Conservation (phyloP, 2,113 vertebrate genomes). For the Thunnus thynnus region DNA sequence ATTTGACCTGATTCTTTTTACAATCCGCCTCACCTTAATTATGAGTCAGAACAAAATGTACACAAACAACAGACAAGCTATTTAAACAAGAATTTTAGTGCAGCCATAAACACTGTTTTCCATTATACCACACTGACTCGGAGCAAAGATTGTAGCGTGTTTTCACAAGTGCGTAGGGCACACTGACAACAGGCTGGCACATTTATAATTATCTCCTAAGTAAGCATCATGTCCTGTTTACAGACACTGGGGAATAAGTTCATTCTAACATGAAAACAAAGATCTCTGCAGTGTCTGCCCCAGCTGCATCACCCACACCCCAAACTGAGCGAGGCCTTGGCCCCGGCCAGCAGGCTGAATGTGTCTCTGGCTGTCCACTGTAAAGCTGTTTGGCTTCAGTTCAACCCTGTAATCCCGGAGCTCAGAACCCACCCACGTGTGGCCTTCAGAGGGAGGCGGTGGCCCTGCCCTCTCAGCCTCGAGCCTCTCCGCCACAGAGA, state of each 20-base stretch:
- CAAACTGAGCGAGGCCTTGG: neutral
- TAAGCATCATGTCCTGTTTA: conserved; percentile 37
- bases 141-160: conserved; percentile 2
- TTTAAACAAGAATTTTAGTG: conserved; percentile 26
- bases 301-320: conserved; percentile 18
- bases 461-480: conserved; percentile 36
- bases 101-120: conserved; percentile 29
- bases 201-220: conserved; percentile 30
- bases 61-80: conserved; percentile 6
- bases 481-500: conserved; percentile 9
- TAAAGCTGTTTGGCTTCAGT: conserved; percentile 65
- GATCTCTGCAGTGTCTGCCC: conserved; percentile 6
- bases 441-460: conserved; percentile 47
- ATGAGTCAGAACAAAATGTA: neutral
- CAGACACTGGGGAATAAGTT: conserved; percentile 23
- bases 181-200: conserved; percentile 15
- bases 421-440: conserved; percentile 67
- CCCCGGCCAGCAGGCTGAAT: conserved; percentile 13
- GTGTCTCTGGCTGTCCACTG: conserved; percentile 26
- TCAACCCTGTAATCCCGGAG: conserved; percentile 63
- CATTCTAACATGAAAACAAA: conserved; percentile 43
- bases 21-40: conserved; percentile 26
- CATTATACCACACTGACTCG: conserved; percentile 7
- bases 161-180: conserved; percentile 28
- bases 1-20: conserved; percentile 24